Evolutionary conservation across 2,113 vertebrate species (phyloP).

Genomic region (Bambusicola thoracicus): DNA sequence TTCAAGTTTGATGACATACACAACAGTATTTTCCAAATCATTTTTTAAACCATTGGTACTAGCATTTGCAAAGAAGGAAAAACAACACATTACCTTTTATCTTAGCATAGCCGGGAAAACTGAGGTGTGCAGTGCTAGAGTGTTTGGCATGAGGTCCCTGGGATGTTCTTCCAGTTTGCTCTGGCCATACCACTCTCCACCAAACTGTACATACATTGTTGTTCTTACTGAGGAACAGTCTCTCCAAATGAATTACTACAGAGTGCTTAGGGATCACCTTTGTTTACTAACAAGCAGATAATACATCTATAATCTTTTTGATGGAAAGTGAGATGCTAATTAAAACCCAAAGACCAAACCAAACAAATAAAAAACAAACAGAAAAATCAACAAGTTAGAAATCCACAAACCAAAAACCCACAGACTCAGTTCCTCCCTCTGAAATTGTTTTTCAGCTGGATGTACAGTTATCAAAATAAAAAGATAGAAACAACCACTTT

Average conservation of each 20-base stretch:
- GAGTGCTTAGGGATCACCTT: not conserved
- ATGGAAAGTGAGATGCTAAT: not conserved
- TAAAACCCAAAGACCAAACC: not conserved
- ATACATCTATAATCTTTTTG: not conserved
- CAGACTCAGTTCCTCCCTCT: not conserved
- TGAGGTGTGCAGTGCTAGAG: not conserved
- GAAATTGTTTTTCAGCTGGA: not conserved
- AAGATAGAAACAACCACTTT: not conserved
- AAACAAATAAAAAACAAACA: not conserved
- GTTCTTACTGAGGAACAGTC: not conserved
- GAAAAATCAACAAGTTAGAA: not conserved
- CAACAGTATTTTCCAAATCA: not conserved
- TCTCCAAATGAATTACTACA: not conserved
- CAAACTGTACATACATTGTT: fast-evolving
- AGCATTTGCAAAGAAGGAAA: not conserved
- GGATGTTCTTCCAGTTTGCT: not conserved
- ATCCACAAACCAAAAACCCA: not conserved
- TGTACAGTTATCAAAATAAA: not conserved
- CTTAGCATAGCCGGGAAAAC: not conserved
- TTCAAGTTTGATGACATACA: not conserved
- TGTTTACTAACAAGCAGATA: not conserved
- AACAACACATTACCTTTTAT: fast-evolving
- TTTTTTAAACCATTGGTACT: not conserved
- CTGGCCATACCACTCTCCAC: not conserved
- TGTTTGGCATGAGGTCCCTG: not conserved